Evolutionary conservation across 2,797 vertebrate species (phyloP), one percentile per base, ranked within the genome.

Genomic region (Anniella stebbinsi): DNA sequence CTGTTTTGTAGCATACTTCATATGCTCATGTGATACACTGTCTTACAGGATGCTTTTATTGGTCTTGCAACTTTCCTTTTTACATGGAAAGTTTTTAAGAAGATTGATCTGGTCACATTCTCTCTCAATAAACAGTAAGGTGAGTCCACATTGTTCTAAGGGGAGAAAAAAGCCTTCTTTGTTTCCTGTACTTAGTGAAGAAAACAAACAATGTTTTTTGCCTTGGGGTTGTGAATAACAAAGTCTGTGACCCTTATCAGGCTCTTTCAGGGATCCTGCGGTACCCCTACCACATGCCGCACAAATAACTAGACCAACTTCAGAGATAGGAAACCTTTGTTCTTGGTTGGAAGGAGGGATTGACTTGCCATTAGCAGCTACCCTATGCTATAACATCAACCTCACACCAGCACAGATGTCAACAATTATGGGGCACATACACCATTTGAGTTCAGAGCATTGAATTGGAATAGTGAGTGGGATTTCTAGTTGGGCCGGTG

Each of bases 1-100:
- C 92, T 92, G 92, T 94, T 95, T 85, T 92, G 86, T 92, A 85
- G 88, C 85, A 86, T 88, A 83, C 66, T 95, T 92, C 33, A n/a
- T 91, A 80, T 80, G 69, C 57, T 84, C 28, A 38, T 87, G 75
- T 92, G 76, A 89, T 73, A 73, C 30, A 93, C 18, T 80, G 38
- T 93, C 8, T 28, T 88, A 18, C 81, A 69, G 86, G 30, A 91
- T 72, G 18, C 8, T 80, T 92, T 80, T 78, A 11, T 70, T 90
- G 10, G 33, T 80, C 90, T 91, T 41, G 36, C 36, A 84, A 21
- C 66, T 1, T 88, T 17, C 17, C 36, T 90, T 80, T 92, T 91
- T 76, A 54, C 72, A 78, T 57, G 10, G 83, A 91, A 45, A 70
- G 21, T 82, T 93, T 94, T 86, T 91, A 85, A 54, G 88, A 86